Conservation (phyloP, 2,888 invertebrate genomes). For the Apeira syringaria region DNA sequence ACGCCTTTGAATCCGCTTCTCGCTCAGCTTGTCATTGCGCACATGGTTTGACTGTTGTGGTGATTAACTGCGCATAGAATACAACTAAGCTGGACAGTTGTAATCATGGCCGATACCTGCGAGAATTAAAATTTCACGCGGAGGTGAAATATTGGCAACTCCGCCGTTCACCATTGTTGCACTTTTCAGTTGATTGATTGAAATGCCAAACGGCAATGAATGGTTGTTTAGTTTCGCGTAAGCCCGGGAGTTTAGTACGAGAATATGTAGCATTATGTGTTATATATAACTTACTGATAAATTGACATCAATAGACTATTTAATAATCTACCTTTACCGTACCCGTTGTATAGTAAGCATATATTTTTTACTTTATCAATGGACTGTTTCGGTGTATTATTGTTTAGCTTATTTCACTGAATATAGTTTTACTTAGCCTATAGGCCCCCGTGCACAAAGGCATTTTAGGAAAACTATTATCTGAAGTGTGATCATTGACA, state of each 20-base stretch:
- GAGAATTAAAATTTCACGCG: conserved; percentile 31
- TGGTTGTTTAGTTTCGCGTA: neutral
- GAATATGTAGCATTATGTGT: too few species aligned
- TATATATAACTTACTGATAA: too few species aligned
- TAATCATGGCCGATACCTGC: conserved; percentile 44
- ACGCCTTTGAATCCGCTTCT: neutral
- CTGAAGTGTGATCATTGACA: too few species aligned
- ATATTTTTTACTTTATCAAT: too few species aligned
- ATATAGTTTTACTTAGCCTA: too few species aligned
- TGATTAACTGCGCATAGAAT: conserved; percentile 63
- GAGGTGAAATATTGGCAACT: conserved; percentile 25
- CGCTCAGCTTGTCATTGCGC: conserved; percentile 18
- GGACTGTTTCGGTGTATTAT: too few species aligned
- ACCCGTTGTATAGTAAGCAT: too few species aligned
- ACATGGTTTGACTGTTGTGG: conserved; percentile 28
- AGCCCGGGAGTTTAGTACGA: neutral
- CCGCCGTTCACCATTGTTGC: conserved; percentile 22
- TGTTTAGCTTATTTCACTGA: too few species aligned
- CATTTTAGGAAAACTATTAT: too few species aligned
- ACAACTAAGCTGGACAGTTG: conserved; percentile 50
- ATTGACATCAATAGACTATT: too few species aligned
- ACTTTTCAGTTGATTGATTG: conserved; percentile 24
- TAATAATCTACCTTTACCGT: too few species aligned
- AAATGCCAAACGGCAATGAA: conserved; percentile 9
- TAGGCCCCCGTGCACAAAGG: too few species aligned